Evolutionary conservation across 2,888 invertebrate genomes (phyloP).

Genomic region (Ellobium chinense): DNA sequence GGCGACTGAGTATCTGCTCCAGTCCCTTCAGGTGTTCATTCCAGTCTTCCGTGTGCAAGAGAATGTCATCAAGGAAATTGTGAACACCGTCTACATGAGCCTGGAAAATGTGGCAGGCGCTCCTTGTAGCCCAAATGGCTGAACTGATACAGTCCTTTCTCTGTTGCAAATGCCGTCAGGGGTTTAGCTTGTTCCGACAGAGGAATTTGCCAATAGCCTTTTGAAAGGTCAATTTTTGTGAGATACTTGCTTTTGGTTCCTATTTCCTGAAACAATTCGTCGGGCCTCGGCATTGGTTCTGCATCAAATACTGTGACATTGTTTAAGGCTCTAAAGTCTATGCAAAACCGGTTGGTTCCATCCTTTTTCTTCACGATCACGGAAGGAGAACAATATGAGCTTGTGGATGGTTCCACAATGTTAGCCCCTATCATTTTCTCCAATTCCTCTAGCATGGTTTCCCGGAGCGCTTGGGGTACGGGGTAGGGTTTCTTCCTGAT

Average conservation of each 20-base stretch:
- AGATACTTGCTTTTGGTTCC: constrained; percentile 47
- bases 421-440: too few species aligned
- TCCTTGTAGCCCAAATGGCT: constrained; percentile 34
- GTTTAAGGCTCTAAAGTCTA: constrained; percentile 47
- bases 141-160: constrained; percentile 20
- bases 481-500: neutral
- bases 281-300: constrained; percentile 56
- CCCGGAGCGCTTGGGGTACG: neutral
- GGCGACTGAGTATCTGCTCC: neutral
- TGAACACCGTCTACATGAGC: constrained; percentile 27
- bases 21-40: constrained; percentile 9
- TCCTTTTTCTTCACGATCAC: too few species aligned
- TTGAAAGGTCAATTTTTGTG: constrained; percentile 31
- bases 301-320: constrained; percentile 53
- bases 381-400: too few species aligned
- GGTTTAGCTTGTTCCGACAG: neutral
- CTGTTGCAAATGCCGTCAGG: constrained; percentile 19
- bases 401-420: too few species aligned
- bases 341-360: too few species aligned
- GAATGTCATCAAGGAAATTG: constrained; percentile 35
- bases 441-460: too few species aligned
- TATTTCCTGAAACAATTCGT: constrained; percentile 54
- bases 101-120: constrained; percentile 33
- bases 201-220: constrained; percentile 45
- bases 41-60: neutral